Evolutionary conservation across 2,888 invertebrate genomes (phyloP), one percentile per base, ranked within the genome.

Genomic region (Hydropsyche betteni): DNA sequence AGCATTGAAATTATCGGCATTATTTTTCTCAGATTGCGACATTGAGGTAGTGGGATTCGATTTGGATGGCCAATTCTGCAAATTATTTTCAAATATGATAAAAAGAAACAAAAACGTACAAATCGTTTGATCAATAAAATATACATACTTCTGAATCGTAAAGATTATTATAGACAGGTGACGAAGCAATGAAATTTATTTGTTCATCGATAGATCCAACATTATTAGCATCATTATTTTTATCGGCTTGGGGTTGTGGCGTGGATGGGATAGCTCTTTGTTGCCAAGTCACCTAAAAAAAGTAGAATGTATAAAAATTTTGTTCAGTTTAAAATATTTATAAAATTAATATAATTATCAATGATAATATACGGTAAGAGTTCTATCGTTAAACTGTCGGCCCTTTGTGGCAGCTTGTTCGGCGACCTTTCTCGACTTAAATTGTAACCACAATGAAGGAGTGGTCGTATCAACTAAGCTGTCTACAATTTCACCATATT

Each of bases 401-500:
- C 94, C 95, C 82, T 94, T 92, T 76, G 91, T 86, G 80, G 92
- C 84, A 0, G 94, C 95, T 79, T 90, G 88, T 84, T 95, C 95
- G 0, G 95, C 95, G 82, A 93, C 93, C 82, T 92, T 91, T 68
- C 95, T 88, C 52, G 91, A 89, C 81, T 91, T 90, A 85, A 91
- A 96, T 83, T 92, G 92, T 73, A 95, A 85, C 68, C 92, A 90
- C 80, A 94, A 87, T 81, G 93, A 92, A 14, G 95, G 95, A 77
- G 93, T 90, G 44, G 90, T 89, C 72, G 91, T 89, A 82, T 94
- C 93, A 10, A 87, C 86, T 80, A 92, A 91, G 75, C 91, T 90
- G 83, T 93, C 94, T n/a, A 92, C 91, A 80, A 97, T 92, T 83
- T 94, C 94, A 72, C 96, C 96, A 84, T 91, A 96, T 91, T 93